Conservation (phyloP, 1,140 invertebrate genomes). For the Venustaconcha ellipsiformis region DNA sequence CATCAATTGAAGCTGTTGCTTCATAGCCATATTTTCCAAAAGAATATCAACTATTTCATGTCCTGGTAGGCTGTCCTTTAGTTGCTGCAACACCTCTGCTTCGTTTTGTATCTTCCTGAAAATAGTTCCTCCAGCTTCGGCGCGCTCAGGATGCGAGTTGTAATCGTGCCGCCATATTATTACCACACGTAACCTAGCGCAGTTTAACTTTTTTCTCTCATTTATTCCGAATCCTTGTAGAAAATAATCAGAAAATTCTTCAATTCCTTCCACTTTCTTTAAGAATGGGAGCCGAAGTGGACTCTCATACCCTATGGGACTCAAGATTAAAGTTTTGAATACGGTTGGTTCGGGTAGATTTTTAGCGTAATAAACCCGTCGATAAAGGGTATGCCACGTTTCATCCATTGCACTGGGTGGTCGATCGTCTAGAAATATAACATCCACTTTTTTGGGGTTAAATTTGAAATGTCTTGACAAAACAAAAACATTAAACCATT, state of each 20-base stretch:
- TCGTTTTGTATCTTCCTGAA: conserved; percentile 60
- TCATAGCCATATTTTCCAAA: conserved; percentile 49
- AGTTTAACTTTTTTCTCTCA: conserved; percentile 33
- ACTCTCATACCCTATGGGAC: conserved; percentile 56
- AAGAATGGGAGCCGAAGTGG: conserved; percentile 47
- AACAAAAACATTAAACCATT: conserved; percentile 30
- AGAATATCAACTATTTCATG: conserved; percentile 39
- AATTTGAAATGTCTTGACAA: conserved; percentile 6
- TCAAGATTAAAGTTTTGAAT: conserved; percentile 52
- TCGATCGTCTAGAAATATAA: conserved; percentile 60
- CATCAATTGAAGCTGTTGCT: conserved; percentile 51
- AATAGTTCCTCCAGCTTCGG: conserved; percentile 29
- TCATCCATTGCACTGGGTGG: conserved; percentile 53
- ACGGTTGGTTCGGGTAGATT: conserved; percentile 17
- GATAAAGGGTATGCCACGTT: conserved; percentile 54
- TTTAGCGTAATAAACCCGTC: conserved; percentile 28
- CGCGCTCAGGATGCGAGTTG: conserved; percentile 58
- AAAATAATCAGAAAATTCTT: conserved; percentile 61
- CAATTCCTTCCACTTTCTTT: conserved; percentile 41
- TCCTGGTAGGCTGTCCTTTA: conserved; percentile 16
- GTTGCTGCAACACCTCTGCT: conserved; percentile 39
- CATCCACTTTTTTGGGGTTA: conserved; percentile 11
- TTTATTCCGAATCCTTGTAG: conserved; percentile 35
- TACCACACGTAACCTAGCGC: conserved; percentile 45
- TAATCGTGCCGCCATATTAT: conserved; percentile 63